These are phyloP conservation scores for Drosophila ohnishii DNA, from an alignment of 1,140 invertebrate genomes.

Conservation along the genomic window DNA sequence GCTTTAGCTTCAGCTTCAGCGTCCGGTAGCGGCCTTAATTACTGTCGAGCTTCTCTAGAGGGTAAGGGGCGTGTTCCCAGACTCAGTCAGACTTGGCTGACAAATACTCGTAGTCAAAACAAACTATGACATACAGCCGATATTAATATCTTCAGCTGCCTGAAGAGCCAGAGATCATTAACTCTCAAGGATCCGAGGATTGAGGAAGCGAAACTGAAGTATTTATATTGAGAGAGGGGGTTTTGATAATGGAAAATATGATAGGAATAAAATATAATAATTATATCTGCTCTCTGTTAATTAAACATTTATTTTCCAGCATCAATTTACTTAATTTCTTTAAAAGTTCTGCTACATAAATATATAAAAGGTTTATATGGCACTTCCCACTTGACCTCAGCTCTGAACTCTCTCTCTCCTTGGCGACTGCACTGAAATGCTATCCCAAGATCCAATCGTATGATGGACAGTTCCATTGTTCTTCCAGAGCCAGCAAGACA, in stretches of 20 bases:
- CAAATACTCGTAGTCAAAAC: conserved; percentile 70
- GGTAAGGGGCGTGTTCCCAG: conserved; percentile 59
- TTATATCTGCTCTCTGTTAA: not conserved
- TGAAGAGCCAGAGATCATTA: conserved; percentile 45
- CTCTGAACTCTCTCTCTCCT: conserved; percentile 15
- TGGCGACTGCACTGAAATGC: conserved; percentile 15
- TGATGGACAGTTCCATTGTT: conserved; percentile 57
- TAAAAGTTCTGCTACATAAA: not conserved
- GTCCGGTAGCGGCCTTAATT: conserved; percentile 79
- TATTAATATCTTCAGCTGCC: conserved; percentile 64
- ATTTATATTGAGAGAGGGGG: not conserved
- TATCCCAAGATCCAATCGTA: conserved; percentile 35
- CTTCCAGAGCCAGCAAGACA: conserved; percentile 52
- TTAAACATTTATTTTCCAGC: not conserved
- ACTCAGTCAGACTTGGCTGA: conserved; percentile 34
- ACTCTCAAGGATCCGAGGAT: conserved; percentile 39
- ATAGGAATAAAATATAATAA: not conserved
- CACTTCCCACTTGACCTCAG: conserved; percentile 36
- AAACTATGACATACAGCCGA: conserved; percentile 62
- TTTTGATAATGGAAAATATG: not conserved
- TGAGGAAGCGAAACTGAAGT: conserved; percentile 30
- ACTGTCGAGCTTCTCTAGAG: conserved; percentile 46
- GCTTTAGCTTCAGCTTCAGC: conserved; percentile 33
- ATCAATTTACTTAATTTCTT: not conserved
- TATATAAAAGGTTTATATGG: conserved; percentile 8